phyloP scores from a whole-genome alignment of 2,113 vertebrate genomes.

The Hipposideros armiger region DNA sequence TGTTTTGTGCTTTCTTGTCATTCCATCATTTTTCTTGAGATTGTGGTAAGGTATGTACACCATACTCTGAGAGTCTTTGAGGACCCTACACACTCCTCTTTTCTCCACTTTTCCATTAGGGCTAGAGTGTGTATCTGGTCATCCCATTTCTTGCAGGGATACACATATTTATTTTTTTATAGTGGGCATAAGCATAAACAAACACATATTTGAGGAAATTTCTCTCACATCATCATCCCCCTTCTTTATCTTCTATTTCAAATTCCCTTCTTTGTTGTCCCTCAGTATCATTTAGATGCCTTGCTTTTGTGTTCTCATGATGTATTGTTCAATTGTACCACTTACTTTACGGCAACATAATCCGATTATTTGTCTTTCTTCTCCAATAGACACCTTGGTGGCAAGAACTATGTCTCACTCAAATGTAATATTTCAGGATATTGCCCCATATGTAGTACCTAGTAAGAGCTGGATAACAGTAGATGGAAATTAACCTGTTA shows the following conservation, averaged over 20 bases:
- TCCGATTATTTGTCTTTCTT: not conserved
- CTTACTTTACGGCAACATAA: not conserved
- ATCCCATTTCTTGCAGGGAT: not conserved
- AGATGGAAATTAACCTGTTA: not conserved
- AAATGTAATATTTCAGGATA: not conserved
- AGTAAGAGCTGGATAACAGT: not conserved
- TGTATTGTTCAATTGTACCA: not conserved
- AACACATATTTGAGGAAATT: not conserved
- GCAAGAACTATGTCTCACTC: not conserved
- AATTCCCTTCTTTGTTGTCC: not conserved
- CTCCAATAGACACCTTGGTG: not conserved
- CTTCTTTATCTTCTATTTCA: not conserved
- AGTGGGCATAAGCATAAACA: not conserved
- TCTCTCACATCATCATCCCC: not conserved
- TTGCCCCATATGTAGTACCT: not conserved
- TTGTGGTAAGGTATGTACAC: not conserved
- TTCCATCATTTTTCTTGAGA: not conserved
- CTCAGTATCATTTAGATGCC: not conserved
- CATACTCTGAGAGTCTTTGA: not conserved
- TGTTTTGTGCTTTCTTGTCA: not conserved
- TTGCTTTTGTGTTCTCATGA: not conserved
- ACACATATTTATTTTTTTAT: not conserved
- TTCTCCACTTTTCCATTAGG: not conserved
- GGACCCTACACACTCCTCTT: not conserved
- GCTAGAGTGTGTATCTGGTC: not conserved